phyloP scores from a whole-genome alignment of 1,140 invertebrate genomes.

The Brachionus paranguensis region DNA sequence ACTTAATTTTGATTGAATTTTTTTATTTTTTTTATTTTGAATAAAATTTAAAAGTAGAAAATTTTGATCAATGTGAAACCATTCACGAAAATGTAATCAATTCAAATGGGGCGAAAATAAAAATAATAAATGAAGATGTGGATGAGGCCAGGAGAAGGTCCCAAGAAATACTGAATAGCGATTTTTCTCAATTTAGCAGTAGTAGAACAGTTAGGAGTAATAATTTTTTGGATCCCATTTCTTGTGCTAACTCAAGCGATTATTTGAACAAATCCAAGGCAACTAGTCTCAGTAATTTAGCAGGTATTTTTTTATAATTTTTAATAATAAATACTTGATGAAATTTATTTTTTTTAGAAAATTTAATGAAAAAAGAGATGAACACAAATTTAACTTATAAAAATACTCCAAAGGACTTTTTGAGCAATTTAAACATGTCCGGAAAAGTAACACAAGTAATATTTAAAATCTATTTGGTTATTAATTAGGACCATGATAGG shows the following conservation, averaged over 20 bases:
- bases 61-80: neutral
- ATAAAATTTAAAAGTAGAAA: neutral
- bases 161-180: neutral
- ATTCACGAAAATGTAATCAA: neutral
- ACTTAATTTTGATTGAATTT: neutral
- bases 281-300: slow-evolving; percentile 17
- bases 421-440: slow-evolving; percentile 2
- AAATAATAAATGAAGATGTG: neutral
- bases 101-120: neutral
- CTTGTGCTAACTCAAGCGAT: neutral
- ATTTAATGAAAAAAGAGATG: slow-evolving; percentile 37
- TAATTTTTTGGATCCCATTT: neutral
- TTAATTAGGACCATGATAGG: no score
- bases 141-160: neutral
- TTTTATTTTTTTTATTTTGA: neutral
- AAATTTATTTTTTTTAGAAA: neutral
- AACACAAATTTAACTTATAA: slow-evolving; percentile 17
- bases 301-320: neutral
- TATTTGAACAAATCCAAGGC: neutral
- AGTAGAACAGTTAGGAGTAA: neutral
- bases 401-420: slow-evolving; percentile 4
- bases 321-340: no score
- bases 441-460: slow-evolving; percentile 17
- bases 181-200: neutral
- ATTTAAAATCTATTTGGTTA: neutral